Evolutionary conservation across 2,888 invertebrate genomes (phyloP).

Genomic region (Drosophila melanosoma): DNA sequence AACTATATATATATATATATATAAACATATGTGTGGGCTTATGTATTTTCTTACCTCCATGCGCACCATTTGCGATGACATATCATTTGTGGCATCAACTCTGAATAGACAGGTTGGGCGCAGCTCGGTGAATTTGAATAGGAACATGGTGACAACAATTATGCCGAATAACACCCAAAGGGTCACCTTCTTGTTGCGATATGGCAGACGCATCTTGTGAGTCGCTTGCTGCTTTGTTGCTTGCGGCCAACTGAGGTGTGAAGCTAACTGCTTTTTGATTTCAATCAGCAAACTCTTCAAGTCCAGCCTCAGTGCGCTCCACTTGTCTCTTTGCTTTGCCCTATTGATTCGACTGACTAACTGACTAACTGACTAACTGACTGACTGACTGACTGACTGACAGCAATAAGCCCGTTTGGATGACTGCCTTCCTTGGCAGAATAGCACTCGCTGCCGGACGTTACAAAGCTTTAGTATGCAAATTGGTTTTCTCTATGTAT

Average conservation of each 20-base stretch:
- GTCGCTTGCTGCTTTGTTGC: not conserved
- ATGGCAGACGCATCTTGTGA: constrained; percentile 84
- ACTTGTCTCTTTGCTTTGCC: constrained; percentile 36
- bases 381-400: constrained; percentile 3
- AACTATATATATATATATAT: not conserved
- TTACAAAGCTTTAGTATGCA: constrained; percentile 69
- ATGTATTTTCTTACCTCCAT: constrained; percentile 82
- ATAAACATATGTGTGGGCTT: not conserved
- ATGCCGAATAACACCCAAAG: constrained; percentile 84
- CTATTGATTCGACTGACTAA: constrained; percentile 35
- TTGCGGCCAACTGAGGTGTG: constrained; percentile 33
- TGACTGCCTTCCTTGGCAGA: constrained; percentile 3
- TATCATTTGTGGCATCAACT: constrained; percentile 77
- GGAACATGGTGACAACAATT: constrained; percentile 84
- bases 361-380: constrained; percentile 3
- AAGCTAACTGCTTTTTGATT: constrained; percentile 44
- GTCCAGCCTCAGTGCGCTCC: constrained; percentile 16
- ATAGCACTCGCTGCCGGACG: constrained; percentile 9
- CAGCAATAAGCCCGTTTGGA: not conserved
- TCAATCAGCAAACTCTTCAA: constrained; percentile 15
- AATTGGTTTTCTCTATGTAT: constrained; percentile 58
- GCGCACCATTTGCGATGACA: constrained; percentile 80
- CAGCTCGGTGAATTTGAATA: constrained; percentile 85
- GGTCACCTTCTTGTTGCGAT: constrained; percentile 84
- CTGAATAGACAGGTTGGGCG: constrained; percentile 84